Conservation (phyloP, 1,140 invertebrate species). For the Nymphalis io region DNA sequence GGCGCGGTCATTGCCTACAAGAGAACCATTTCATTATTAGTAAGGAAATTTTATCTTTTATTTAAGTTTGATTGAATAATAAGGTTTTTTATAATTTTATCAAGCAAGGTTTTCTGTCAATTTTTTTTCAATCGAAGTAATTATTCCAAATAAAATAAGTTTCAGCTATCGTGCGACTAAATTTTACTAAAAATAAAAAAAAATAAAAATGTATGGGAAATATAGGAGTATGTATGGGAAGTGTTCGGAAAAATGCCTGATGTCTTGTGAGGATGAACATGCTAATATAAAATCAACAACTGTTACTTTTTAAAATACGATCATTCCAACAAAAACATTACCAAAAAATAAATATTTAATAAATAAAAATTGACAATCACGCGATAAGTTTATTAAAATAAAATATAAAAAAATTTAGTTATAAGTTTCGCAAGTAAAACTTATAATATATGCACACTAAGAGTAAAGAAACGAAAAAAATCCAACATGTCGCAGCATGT, state of each 20-base stretch:
- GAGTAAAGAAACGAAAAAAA: conserved; percentile 32
- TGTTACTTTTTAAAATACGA: conserved; percentile 7
- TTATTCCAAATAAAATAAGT: too few relatives aligned
- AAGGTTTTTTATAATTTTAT: too few relatives aligned
- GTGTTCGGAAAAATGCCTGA: not conserved
- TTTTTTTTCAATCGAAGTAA: too few relatives aligned
- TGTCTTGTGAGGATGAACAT: conserved; percentile 8
- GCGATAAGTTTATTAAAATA: not conserved
- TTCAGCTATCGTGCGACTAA: too few relatives aligned
- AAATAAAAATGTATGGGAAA: too few relatives aligned
- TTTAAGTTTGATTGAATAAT: too few relatives aligned
- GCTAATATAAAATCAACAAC: conserved; percentile 6
- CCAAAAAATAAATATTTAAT: not conserved
- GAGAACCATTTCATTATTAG: not conserved
- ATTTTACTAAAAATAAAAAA: too few relatives aligned
- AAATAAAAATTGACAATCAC: conserved; percentile 5
- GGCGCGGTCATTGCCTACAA: conserved; percentile 71
- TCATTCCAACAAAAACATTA: conserved; percentile 23
- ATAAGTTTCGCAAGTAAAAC: conserved; percentile 28
- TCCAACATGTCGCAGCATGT: conserved; percentile 66
- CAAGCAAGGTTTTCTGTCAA: too few relatives aligned
- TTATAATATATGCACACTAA: conserved; percentile 53
- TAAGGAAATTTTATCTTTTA: too few relatives aligned
- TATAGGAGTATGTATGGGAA: too few relatives aligned
- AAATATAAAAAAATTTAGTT: conserved; percentile 7